Percentiles rank a stretch among this genome's conserved stretches.
phyloP scores from a whole-genome alignment of 2,888 invertebrate genomes.

The Drosophila demipolita region DNA sequence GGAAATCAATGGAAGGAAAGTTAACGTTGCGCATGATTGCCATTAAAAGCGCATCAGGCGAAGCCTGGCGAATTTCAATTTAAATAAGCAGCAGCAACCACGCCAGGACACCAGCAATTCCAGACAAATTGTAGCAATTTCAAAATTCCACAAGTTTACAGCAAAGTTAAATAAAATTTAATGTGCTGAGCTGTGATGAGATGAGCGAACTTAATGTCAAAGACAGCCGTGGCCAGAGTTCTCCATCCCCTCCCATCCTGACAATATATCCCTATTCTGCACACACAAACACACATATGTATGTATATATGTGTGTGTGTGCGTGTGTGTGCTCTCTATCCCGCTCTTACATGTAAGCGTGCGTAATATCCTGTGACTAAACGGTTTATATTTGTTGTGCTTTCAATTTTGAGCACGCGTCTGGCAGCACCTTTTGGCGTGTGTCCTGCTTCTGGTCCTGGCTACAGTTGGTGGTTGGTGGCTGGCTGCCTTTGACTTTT shows the following conservation, averaged over 20 bases:
- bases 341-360: constrained; percentile 75
- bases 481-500: constrained; percentile 69
- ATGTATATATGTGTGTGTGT: not conserved
- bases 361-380: constrained; percentile 86
- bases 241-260: constrained; percentile 2
- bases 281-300: constrained; percentile 5
- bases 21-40: constrained; percentile 74
- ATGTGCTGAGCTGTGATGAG: constrained; percentile 49
- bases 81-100: constrained; percentile 19
- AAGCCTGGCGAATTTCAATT: constrained; percentile 29
- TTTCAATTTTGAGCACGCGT: constrained; percentile 82
- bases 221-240: constrained; percentile 47
- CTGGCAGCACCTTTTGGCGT: constrained; percentile 51
- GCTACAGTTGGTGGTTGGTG: constrained; percentile 64
- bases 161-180: constrained; percentile 76
- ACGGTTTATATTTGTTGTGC: constrained; percentile 85
- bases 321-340: constrained; percentile 15
- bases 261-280: constrained; percentile 13
- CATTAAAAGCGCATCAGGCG: constrained; percentile 44
- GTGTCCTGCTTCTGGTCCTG: constrained; percentile 29
- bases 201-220: constrained; percentile 58
- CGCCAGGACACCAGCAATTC: constrained; percentile 14
- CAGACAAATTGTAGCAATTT: constrained; percentile 81
- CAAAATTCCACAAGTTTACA: constrained; percentile 76
- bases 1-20: constrained; percentile 60